Evolutionary conservation across 2,113 vertebrate species (phyloP).

Genomic region (Solea solea): DNA sequence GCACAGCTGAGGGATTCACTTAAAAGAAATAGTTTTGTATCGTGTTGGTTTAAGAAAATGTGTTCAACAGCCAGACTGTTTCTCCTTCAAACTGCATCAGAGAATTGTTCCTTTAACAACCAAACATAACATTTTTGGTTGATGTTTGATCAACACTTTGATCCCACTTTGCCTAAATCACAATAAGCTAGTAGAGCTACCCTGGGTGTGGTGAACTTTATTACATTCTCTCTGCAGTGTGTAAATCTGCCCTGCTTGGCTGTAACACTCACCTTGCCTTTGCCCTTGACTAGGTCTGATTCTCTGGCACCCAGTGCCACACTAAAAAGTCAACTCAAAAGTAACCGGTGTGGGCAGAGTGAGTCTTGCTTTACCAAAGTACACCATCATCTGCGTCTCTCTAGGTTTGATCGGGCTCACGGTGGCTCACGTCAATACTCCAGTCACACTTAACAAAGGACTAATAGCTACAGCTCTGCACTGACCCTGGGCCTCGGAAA

Average conservation of each 20-base stretch:
- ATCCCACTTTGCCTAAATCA: background rate
- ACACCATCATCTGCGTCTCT: conserved; percentile 52
- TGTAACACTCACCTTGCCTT: conserved; percentile 47
- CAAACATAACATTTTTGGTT: background rate
- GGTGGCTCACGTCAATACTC: conserved; percentile 62
- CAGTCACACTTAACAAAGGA: conserved; percentile 58
- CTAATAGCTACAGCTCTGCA: conserved; percentile 58
- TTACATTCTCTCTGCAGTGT: conserved; percentile 3
- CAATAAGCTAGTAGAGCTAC: too few relatives aligned
- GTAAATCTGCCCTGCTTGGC: background rate
- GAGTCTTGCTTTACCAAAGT: conserved; percentile 26
- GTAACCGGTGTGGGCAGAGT: conserved; percentile 44
- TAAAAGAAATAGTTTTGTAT: too few relatives aligned
- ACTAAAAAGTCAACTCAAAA: conserved; percentile 24
- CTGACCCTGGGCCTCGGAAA: conserved; percentile 54
- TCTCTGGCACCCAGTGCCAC: conserved; percentile 40
- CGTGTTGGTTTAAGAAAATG: conserved; percentile 3
- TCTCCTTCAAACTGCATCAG: background rate
- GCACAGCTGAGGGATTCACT: too few relatives aligned
- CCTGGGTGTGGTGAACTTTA: background rate
- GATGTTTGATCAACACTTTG: background rate
- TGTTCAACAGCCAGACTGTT: background rate
- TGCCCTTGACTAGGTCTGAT: conserved; percentile 46
- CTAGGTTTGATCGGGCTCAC: conserved; percentile 62
- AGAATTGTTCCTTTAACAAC: background rate